Evolutionary conservation across 2,113 vertebrate genomes (phyloP), one percentile per base, ranked within the genome.

Genomic region (Capra hircus): DNA sequence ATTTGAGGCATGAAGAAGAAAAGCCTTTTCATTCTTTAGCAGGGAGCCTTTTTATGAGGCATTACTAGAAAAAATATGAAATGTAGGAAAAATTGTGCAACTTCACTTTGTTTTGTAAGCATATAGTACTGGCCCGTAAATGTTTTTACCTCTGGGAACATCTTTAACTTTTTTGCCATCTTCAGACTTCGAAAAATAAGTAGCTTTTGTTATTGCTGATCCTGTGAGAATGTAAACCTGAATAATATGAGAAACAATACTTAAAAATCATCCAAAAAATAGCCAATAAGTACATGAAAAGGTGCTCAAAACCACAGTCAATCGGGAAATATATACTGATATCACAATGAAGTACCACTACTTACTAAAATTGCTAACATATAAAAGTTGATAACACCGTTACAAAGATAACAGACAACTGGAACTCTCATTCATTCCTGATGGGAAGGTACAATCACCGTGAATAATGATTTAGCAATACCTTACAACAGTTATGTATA

Each of bases 151-250:
- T 98, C 98, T 98, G 93, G n/a, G 95, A 98, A 88, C 3, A 97
- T 97, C 94, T 95, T 97, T 98, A 45, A 52, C 97, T 96, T 17
- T 95, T 98, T 93, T 98, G 95, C 8, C 55, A 83, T 98, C 98
- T 97, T 98, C 97, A 98, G 97, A 98, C 97, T 96, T 94, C 95
- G 88, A 97, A 98, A 95, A 98, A 97, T 98, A 98, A 95, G 90
- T 97, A 99, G 96, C 97, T 98, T 77, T 27, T 92, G 50, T 96
- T 86, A 96, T 95, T 98, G 95, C 93, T 98, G 96, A 98, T 98
- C 97, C 97, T 98, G 74, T 98, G 97, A 98, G 97, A 99, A 98
- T 98, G 97, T 98, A 98, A 99, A 98, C 99, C 98, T 98, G 95
- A 97, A 98, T 98, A 98, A 98, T 98, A 98, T 97, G 96, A 98